These are phyloP conservation scores for Procavia capensis DNA, from an alignment of 2,113 vertebrate genomes.

Conservation along the genomic window DNA sequence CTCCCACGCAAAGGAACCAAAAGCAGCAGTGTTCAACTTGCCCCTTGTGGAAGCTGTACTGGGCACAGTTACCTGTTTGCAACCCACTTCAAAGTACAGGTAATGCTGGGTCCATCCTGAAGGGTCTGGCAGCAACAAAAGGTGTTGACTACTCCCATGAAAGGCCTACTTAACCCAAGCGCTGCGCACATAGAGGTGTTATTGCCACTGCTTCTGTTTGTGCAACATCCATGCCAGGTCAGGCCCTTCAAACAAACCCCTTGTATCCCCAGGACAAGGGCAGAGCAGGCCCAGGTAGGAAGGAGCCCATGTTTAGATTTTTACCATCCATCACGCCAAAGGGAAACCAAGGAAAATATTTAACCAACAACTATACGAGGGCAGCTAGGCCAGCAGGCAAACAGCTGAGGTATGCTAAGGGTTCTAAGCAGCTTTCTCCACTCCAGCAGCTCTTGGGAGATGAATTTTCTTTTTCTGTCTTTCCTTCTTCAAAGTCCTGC, in stretches of 20 bases:
- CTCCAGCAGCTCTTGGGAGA: not conserved
- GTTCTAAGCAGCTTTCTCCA: not conserved
- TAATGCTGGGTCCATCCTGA: slow-evolving; percentile 18
- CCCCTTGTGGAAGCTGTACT: slow-evolving; percentile 33
- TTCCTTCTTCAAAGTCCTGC: not conserved
- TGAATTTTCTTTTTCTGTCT: slow-evolving; percentile 22
- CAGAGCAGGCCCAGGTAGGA: slow-evolving; percentile 53
- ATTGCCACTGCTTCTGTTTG: slow-evolving; percentile 49
- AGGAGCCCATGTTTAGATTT: not conserved
- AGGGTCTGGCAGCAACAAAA: slow-evolving; percentile 72
- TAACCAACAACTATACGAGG: not conserved
- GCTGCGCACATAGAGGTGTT: slow-evolving; percentile 15
- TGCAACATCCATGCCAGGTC: slow-evolving; percentile 42
- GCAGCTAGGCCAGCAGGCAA: slow-evolving; percentile 32
- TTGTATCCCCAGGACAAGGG: slow-evolving; percentile 54
- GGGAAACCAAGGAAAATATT: slow-evolving; percentile 53
- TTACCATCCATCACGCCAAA: slow-evolving; percentile 54
- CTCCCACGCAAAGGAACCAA: not conserved
- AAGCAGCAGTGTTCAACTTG: not conserved
- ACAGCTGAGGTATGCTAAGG: not conserved
- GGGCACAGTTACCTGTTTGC: slow-evolving; percentile 7
- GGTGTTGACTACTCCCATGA: slow-evolving; percentile 51
- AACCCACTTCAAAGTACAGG: slow-evolving; percentile 62
- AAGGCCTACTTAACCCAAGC: slow-evolving; percentile 61
- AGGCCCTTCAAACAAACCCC: slow-evolving; percentile 70